A percentile compares a stretch with the other conserved stretches of the same genome.
phyloP scores from a whole-genome alignment of 2,888 invertebrate genomes.

The Yponomeuta evonymella region DNA sequence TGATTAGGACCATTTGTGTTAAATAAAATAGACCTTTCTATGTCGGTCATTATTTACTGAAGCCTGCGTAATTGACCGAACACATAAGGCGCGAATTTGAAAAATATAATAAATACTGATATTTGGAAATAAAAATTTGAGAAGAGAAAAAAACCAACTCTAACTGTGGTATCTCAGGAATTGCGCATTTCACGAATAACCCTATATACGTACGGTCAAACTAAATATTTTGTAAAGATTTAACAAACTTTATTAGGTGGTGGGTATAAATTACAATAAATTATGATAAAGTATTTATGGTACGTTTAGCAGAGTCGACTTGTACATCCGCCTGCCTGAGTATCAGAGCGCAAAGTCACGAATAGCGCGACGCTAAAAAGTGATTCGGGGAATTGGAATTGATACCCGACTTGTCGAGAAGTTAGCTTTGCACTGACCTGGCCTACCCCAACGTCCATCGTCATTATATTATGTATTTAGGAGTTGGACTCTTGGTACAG shows the following conservation, averaged over 20 bases:
- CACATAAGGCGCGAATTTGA: no score
- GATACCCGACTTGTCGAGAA: slow-evolving; percentile 24
- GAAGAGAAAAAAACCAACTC: no score
- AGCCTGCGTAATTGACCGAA: no score
- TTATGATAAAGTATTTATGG: background rate
- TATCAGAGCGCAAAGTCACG: slow-evolving; percentile 68
- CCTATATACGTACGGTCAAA: no score
- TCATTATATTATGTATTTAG: no score
- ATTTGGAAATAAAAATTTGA: no score
- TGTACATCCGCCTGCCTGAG: slow-evolving; percentile 23
- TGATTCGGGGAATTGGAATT: slow-evolving; percentile 42
- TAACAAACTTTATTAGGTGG: background rate
- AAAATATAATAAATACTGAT: no score
- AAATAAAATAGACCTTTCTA: no score
- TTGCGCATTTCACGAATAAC: background rate
- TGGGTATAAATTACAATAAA: background rate
- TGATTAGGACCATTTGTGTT: no score
- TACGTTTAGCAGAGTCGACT: background rate
- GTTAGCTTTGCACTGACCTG: background rate
- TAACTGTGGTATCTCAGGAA: background rate
- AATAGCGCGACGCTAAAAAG: slow-evolving; percentile 33
- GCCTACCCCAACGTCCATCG: no score
- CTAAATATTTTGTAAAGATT: background rate
- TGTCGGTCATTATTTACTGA: no score
- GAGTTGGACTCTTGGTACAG: no score